Conservation (phyloP, 2,113 vertebrate species). For the Elachura formosa region DNA sequence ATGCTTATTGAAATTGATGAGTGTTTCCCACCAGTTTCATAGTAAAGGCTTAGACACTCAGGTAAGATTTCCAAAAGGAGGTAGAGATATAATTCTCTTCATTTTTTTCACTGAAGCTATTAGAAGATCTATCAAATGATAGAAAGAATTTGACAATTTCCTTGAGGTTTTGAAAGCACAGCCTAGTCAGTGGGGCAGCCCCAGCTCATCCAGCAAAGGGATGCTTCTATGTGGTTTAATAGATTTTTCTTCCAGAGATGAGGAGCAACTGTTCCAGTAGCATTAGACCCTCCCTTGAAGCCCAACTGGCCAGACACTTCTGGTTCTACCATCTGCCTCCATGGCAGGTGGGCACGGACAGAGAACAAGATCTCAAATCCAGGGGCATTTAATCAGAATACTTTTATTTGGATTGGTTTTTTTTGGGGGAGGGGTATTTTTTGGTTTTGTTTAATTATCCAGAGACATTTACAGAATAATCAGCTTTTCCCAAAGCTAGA, state of each 20-base stretch:
- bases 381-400: background rate
- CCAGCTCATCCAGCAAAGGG: background rate
- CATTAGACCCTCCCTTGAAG: background rate
- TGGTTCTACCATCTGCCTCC: background rate
- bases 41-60: background rate
- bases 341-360: no score
- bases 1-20: background rate
- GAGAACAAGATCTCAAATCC: background rate
- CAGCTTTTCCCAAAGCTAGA: accelerated
- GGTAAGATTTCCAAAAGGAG: background rate
- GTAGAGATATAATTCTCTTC: background rate
- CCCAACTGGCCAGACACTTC: background rate
- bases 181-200: background rate
- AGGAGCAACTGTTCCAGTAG: background rate
- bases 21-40: background rate
- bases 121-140: background rate
- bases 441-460: background rate
- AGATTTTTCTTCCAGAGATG: background rate
- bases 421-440: no score
- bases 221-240: background rate
- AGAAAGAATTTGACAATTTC: background rate
- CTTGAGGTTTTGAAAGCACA: background rate
- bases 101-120: background rate
- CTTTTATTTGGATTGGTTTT: background rate
- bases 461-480: background rate